These are phyloP conservation scores for Miltochrista miniata DNA, from an alignment of 2,888 invertebrate genomes.

Conservation along the genomic window DNA sequence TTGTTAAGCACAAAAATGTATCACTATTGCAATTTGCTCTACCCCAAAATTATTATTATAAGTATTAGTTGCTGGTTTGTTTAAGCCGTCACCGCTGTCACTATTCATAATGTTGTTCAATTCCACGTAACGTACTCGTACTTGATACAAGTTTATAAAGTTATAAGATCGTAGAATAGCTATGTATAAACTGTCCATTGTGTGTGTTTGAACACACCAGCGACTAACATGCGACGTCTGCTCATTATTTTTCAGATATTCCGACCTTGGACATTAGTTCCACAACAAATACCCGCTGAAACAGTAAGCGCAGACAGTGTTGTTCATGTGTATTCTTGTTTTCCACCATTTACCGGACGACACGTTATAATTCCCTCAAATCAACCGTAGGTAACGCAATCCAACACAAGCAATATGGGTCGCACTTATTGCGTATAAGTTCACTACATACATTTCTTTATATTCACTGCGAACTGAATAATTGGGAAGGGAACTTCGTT, in stretches of 20 bases:
- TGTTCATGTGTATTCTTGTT: constrained; percentile 80
- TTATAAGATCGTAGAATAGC: too few relatives aligned
- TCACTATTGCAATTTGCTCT: constrained; percentile 31
- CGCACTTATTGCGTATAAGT: constrained; percentile 55
- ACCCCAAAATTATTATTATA: constrained; percentile 43
- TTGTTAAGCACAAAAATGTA: constrained; percentile 21
- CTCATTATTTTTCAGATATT: constrained; percentile 82
- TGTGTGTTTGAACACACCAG: constrained; percentile 63
- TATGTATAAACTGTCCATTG: constrained; percentile 27
- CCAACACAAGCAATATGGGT: constrained; percentile 51
- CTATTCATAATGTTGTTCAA: constrained; percentile 22
- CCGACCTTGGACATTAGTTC: constrained; percentile 81
- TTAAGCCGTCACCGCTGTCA: constrained; percentile 54
- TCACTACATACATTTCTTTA: constrained; percentile 38
- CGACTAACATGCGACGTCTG: constrained; percentile 75
- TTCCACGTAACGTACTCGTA: neutral
- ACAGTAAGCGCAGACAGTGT: constrained; percentile 82
- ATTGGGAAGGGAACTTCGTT: constrained; percentile 29
- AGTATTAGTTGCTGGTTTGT: constrained; percentile 63
- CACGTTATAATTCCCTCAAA: constrained; percentile 54
- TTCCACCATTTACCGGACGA: constrained; percentile 73
- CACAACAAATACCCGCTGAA: constrained; percentile 78
- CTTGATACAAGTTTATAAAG: too few relatives aligned
- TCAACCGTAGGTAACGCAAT: constrained; percentile 47
- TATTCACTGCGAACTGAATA: constrained; percentile 33